A percentile compares a stretch with the other conserved stretches of the same genome.
These are phyloP conservation scores for Fringilla coelebs DNA, from an alignment of 2,797 vertebrate genomes.

Conservation along the genomic window DNA sequence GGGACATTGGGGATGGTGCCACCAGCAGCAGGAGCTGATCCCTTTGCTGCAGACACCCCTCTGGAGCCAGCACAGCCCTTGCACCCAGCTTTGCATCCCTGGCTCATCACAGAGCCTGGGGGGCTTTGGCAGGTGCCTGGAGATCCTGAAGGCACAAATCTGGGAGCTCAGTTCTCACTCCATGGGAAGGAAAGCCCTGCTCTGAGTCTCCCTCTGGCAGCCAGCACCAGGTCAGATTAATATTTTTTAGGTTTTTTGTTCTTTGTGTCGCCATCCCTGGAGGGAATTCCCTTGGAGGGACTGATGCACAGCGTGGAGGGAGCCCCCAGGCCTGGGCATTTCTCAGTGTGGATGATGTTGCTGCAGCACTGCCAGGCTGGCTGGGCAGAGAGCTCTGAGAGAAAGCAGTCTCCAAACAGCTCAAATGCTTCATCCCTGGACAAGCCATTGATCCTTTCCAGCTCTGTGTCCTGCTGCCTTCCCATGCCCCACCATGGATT, in stretches of 20 bases:
- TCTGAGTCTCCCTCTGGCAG: not conserved
- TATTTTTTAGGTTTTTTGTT: not conserved
- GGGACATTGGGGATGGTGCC: not conserved
- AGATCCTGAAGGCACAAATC: not conserved
- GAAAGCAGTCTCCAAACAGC: not conserved
- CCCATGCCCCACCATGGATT: not conserved
- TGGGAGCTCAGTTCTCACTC: not conserved
- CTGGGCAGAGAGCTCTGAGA: not conserved
- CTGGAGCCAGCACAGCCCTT: not conserved
- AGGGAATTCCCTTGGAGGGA: not conserved
- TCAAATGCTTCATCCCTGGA: not conserved
- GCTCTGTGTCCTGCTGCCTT: not conserved
- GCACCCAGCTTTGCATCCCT: not conserved
- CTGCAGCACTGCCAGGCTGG: not conserved
- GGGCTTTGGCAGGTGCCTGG: not conserved
- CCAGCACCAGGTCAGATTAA: not conserved
- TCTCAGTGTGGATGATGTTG: not conserved
- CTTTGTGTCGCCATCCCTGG: not conserved
- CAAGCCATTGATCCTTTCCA: not conserved
- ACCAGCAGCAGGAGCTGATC: not conserved
- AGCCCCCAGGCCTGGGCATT: not conserved
- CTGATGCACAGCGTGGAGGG: not conserved
- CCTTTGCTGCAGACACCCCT: not conserved
- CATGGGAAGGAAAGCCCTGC: not conserved
- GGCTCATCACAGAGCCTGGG: not conserved